Conservation (phyloP, 2,888 invertebrate genomes). For the Caenorhabditis sp. region DNA sequence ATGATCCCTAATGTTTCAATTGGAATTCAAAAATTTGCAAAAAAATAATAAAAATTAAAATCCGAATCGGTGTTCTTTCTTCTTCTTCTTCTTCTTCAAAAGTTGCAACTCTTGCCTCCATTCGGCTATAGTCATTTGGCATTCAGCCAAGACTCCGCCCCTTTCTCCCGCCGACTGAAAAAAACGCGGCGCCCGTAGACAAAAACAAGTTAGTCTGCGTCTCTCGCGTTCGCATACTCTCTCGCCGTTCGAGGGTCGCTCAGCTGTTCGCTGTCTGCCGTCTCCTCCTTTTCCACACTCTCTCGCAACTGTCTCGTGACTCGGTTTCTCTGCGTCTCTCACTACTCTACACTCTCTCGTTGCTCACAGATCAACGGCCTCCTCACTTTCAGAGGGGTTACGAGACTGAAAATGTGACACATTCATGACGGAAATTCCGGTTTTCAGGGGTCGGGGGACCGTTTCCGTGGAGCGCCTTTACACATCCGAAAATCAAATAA, state of each 20-base stretch:
- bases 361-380: constrained; percentile 35
- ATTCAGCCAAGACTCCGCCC: constrained; percentile 34
- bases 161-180: neutral
- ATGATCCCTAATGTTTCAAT: too few species aligned
- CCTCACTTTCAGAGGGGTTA: constrained; percentile 29
- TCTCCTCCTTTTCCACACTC: constrained; percentile 1
- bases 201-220: constrained; percentile 41
- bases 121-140: constrained; percentile 31
- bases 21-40: constrained; percentile 5
- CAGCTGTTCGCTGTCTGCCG: neutral
- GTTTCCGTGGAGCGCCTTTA: neutral
- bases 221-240: constrained; percentile 1
- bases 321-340: constrained; percentile 31
- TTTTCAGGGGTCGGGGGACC: neutral
- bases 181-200: constrained; percentile 30
- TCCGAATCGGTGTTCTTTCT: neutral
- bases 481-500: too few species aligned
- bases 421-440: neutral
- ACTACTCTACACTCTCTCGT: neutral
- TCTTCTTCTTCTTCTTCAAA: neutral
- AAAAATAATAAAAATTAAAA: constrained; percentile 4
- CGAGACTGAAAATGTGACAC: constrained; percentile 26
- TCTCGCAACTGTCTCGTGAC: constrained; percentile 23
- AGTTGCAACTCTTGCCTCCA: neutral
- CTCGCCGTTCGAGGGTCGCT: neutral